These are phyloP conservation scores for Pseudomyrmex dendroicus DNA, from an alignment of 1,140 invertebrate genomes.

Conservation along the genomic window DNA sequence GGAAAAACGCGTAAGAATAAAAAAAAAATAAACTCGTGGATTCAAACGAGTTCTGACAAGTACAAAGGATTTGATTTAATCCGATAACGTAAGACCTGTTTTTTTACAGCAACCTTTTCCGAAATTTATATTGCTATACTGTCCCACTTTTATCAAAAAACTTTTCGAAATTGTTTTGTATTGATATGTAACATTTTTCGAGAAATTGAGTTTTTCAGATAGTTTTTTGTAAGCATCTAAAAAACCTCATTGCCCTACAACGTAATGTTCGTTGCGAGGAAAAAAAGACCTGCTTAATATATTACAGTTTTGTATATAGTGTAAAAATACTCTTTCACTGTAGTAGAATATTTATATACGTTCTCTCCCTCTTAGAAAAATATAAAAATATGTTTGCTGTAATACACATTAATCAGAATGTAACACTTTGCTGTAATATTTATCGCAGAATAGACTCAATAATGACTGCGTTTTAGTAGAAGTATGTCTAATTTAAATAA, in stretches of 20 bases:
- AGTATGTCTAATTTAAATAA: constrained; percentile 33
- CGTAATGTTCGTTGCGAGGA: constrained; percentile 31
- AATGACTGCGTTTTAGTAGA: constrained; percentile 35
- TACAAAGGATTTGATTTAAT: constrained; percentile 67
- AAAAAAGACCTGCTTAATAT: constrained; percentile 45
- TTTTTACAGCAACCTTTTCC: constrained; percentile 47
- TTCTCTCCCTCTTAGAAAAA: constrained; percentile 13
- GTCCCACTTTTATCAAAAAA: constrained; percentile 56
- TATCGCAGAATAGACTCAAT: constrained; percentile 14
- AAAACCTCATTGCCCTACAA: neutral
- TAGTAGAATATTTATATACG: constrained; percentile 78
- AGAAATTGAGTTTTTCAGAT: constrained; percentile 57
- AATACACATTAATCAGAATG: too few species aligned
- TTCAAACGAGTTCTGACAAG: constrained; percentile 64
- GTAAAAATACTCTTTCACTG: constrained; percentile 76
- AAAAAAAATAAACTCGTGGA: constrained; percentile 33
- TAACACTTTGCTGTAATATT: constrained; percentile 12
- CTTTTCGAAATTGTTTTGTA: constrained; percentile 23
- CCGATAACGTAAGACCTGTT: constrained; percentile 47
- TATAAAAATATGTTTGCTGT: neutral
- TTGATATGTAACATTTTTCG: constrained; percentile 21
- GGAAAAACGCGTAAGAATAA: neutral
- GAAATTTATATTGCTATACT: neutral
- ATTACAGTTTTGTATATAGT: constrained; percentile 81
- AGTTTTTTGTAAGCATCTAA: constrained; percentile 37